Evolutionary conservation across 2,888 invertebrate genomes (phyloP).

Genomic region (Chesias legatella): DNA sequence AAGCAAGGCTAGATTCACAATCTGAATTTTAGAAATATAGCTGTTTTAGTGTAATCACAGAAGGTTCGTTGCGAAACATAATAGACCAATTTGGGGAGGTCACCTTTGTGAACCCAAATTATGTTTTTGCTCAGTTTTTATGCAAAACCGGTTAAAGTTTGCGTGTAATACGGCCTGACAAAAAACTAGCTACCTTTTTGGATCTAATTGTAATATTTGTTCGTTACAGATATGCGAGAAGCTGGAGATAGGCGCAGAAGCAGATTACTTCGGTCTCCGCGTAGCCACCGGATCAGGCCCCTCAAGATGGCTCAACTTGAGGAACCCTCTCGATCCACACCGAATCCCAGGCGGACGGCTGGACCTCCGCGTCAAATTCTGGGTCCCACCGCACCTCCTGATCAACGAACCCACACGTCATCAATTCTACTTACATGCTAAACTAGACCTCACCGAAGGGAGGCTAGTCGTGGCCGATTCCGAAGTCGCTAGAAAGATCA

Average conservation of each 20-base stretch:
- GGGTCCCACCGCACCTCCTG: conserved; percentile 93
- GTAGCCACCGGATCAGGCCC: conserved; percentile 81
- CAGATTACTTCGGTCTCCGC: conserved; percentile 94
- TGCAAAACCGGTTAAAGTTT: too few species aligned
- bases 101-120: background rate
- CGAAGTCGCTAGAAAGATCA: conserved; percentile 84
- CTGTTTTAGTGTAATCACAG: background rate
- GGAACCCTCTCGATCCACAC: conserved; percentile 90
- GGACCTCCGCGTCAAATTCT: conserved; percentile 91
- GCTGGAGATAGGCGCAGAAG: conserved; percentile 90
- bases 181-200: too few species aligned
- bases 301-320: conserved; percentile 91
- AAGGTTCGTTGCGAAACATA: conserved; percentile 1
- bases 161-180: too few species aligned
- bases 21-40: conserved; percentile 7
- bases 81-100: conserved; percentile 2
- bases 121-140: background rate
- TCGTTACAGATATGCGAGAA: conserved; percentile 89
- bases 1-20: conserved; percentile 13
- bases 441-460: conserved; percentile 87
- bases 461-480: conserved; percentile 86
- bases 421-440: conserved; percentile 92
- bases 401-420: conserved; percentile 92
- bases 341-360: conserved; percentile 84
- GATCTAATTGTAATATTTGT: conserved; percentile 3